Evolutionary conservation across 1,140 invertebrate species (phyloP).

Genomic region (Dreissena rostriformis): DNA sequence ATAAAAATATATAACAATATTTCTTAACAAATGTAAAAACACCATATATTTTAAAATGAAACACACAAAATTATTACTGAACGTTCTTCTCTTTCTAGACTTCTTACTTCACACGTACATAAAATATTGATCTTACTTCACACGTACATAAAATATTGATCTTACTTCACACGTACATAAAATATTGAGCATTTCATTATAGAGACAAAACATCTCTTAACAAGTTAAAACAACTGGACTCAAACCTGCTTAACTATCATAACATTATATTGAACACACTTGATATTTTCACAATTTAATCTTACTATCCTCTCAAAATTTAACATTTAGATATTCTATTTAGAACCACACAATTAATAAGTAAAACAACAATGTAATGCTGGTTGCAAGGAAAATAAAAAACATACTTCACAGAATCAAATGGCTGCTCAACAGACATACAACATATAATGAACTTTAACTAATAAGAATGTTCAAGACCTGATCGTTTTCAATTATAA

Average conservation of each 20-base stretch:
- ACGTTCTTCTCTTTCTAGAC: neutral
- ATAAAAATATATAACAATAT: conserved; percentile 55
- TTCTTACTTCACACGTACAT: too few relatives aligned
- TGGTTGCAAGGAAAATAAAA: neutral
- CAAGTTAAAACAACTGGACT: neutral
- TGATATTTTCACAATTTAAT: neutral
- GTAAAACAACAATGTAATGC: neutral
- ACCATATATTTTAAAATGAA: conserved; percentile 8
- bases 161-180: neutral
- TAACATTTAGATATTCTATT: too few relatives aligned
- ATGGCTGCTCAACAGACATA: too few relatives aligned
- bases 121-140: too few relatives aligned
- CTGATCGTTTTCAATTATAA: neutral
- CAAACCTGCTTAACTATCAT: too few relatives aligned
- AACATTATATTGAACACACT: neutral
- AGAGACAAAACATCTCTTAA: neutral
- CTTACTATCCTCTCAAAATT: neutral
- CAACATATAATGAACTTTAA: too few relatives aligned
- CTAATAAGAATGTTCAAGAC: too few relatives aligned
- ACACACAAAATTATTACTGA: neutral
- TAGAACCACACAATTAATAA: neutral
- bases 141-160: too few relatives aligned
- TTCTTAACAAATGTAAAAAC: conserved; percentile 38
- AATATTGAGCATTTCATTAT: conserved; percentile 6
- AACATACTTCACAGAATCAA: too few relatives aligned